These are phyloP conservation scores for Astur gentilis DNA, from an alignment of 2,113 vertebrate genomes.

Conservation along the genomic window DNA sequence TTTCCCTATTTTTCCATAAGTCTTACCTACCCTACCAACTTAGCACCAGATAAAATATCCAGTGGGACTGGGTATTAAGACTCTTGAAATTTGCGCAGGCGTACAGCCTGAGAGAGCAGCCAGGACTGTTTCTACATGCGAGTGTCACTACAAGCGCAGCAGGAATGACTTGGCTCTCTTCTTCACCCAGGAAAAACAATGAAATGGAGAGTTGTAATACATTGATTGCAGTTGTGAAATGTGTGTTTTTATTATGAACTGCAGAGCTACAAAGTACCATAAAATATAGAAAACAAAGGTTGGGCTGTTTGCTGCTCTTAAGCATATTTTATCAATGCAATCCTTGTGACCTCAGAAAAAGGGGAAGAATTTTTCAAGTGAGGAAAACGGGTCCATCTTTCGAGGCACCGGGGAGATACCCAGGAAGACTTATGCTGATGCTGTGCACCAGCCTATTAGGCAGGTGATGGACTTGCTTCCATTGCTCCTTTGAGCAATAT, in stretches of 20 bases:
- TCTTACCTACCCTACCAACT: background rate
- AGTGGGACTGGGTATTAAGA: fast-evolving
- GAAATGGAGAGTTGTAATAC: fast-evolving
- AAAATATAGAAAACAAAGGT: background rate
- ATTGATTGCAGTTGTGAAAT: fast-evolving
- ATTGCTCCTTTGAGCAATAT: fast-evolving
- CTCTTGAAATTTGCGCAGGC: fast-evolving
- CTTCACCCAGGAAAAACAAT: background rate
- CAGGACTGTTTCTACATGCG: background rate
- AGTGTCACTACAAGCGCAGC: fast-evolving
- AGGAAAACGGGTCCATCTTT: background rate
- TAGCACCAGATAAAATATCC: background rate
- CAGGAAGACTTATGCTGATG: background rate
- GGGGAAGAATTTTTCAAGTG: background rate
- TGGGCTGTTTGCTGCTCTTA: background rate
- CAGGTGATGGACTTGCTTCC: background rate
- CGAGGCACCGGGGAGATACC: background rate
- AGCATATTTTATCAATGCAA: fast-evolving
- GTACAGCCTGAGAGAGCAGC: fast-evolving
- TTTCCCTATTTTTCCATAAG: background rate
- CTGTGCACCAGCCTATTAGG: background rate
- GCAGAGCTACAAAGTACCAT: background rate
- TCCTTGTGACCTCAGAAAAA: background rate
- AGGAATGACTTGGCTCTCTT: background rate
- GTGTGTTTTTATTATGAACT: background rate